Conservation (phyloP, 2,113 vertebrate genomes). For the Otis tarda region DNA sequence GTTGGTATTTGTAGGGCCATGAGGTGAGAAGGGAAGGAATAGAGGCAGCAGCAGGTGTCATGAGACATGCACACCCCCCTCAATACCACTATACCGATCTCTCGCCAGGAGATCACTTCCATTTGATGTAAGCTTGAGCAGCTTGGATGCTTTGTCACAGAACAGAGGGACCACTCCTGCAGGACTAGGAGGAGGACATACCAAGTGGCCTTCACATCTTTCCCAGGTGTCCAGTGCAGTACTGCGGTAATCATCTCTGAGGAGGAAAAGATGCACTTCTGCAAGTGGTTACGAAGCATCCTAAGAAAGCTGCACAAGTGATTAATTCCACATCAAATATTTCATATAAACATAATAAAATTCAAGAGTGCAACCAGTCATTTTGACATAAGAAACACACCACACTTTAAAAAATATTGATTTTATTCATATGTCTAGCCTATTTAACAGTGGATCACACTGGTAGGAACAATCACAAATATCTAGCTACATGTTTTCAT, state of each 20-base stretch:
- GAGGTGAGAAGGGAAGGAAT: not conserved
- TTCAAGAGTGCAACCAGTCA: not conserved
- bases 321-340: not conserved
- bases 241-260: not conserved
- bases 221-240: not conserved
- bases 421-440: slow-evolving; percentile 48
- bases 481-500: not conserved
- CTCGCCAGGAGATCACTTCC: not conserved
- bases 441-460: slow-evolving; percentile 34
- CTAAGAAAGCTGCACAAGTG: not conserved
- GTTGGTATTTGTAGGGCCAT: not conserved
- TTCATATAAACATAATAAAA: not conserved
- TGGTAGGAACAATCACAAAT: slow-evolving; percentile 35
- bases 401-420: slow-evolving; percentile 22
- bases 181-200: not conserved
- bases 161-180: not conserved
- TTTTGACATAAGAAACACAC: not conserved
- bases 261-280: not conserved
- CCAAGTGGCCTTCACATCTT: not conserved
- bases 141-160: not conserved
- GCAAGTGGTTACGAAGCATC: not conserved
- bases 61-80: not conserved
- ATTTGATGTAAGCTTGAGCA: not conserved
- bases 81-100: not conserved
- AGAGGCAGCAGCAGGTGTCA: not conserved